phyloP scores from a whole-genome alignment of 2,888 invertebrate species.

The Belgica antarctica region DNA sequence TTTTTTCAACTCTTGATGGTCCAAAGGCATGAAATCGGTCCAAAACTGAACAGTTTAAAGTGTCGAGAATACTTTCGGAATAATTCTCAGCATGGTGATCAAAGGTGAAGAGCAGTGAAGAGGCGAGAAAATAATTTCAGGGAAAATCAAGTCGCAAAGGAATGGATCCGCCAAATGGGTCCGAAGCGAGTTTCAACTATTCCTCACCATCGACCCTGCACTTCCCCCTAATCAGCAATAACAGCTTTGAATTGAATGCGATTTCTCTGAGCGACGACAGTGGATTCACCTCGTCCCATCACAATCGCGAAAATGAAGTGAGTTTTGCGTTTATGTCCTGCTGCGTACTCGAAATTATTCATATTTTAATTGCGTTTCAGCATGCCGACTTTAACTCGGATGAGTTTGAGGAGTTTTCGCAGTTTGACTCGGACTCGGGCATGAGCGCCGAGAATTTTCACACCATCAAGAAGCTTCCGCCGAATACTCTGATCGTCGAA shows the following conservation, averaged over 20 bases:
- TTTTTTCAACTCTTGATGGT: background rate
- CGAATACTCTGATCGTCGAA: slow-evolving; percentile 64
- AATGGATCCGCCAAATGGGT: slow-evolving; percentile 22
- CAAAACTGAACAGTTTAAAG: background rate
- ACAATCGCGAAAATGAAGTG: slow-evolving; percentile 55
- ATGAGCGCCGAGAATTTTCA: slow-evolving; percentile 81
- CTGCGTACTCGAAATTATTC: background rate
- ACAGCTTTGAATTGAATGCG: slow-evolving; percentile 55
- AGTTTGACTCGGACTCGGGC: slow-evolving; percentile 72
- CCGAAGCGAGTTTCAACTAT: slow-evolving; percentile 18
- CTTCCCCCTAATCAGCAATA: slow-evolving; percentile 50
- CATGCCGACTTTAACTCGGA: slow-evolving; percentile 61
- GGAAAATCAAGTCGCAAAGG: background rate
- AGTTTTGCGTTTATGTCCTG: slow-evolving; percentile 40
- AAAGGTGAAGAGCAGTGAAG: background rate
- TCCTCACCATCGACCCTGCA: slow-evolving; percentile 13
- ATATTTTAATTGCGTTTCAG: slow-evolving; percentile 54
- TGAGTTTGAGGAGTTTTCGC: slow-evolving; percentile 66
- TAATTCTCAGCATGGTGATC: background rate
- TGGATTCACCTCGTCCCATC: slow-evolving; percentile 51
- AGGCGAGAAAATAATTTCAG: background rate
- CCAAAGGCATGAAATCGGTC: background rate
- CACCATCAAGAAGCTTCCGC: slow-evolving; percentile 76
- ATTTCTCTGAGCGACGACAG: slow-evolving; percentile 55
- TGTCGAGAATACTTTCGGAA: background rate